phyloP scores from a whole-genome alignment of 2,888 invertebrate species.

The Eustalomyia histrio region DNA sequence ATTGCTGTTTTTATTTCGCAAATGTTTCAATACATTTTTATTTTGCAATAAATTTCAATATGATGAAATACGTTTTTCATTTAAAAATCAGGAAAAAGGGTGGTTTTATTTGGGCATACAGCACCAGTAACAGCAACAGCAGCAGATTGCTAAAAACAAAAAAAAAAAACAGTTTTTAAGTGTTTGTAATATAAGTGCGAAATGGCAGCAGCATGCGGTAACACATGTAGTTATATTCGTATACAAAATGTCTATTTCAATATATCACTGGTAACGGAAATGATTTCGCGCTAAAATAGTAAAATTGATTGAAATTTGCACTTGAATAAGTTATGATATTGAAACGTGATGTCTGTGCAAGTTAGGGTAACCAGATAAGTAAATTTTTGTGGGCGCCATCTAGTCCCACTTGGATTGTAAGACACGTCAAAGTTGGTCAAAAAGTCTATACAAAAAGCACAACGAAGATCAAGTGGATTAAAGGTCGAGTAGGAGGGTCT shows the following conservation, averaged over 20 bases:
- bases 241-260: not conserved
- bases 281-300: constrained; percentile 58
- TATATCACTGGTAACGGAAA: constrained; percentile 47
- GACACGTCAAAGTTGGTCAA: too few species aligned
- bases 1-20: not conserved
- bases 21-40: constrained; percentile 6
- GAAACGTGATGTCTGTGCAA: constrained; percentile 42
- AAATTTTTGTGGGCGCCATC: too few species aligned
- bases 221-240: not conserved
- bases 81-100: constrained; percentile 11
- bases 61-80: constrained; percentile 48
- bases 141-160: constrained; percentile 16
- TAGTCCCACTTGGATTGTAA: too few species aligned
- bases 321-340: constrained; percentile 68
- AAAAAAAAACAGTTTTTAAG: not conserved
- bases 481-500: too few species aligned
- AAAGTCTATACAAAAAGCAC: too few species aligned
- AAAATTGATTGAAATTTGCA: constrained; percentile 69
- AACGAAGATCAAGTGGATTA: too few species aligned
- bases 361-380: too few species aligned
- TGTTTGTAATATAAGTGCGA: not conserved
- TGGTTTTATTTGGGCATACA: constrained; percentile 34
- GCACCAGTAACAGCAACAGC: constrained; percentile 37
- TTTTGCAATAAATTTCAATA: constrained; percentile 41
- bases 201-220: not conserved